These are phyloP conservation scores for Abrostola triplasia DNA, from an alignment of 2,888 invertebrate genomes.

Conservation along the genomic window DNA sequence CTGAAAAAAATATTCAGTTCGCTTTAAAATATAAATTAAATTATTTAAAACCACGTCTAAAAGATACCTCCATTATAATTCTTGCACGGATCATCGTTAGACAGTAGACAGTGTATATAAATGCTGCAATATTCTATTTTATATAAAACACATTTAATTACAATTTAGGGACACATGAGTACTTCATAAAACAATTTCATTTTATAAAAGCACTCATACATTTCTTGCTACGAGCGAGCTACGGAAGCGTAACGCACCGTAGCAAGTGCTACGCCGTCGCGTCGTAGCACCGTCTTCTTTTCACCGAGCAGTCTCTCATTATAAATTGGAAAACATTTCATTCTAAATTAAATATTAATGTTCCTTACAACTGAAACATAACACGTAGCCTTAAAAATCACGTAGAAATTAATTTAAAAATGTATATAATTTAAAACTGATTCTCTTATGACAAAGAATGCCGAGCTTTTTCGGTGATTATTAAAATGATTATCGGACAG, in stretches of 20 bases:
- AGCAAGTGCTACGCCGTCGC: conserved; percentile 40
- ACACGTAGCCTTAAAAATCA: not conserved
- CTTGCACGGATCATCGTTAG: too few species aligned
- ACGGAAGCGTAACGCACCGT: conserved; percentile 48
- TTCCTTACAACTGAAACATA: not conserved
- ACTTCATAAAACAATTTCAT: conserved; percentile 10
- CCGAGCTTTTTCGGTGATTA: conserved; percentile 9
- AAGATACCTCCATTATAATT: too few species aligned
- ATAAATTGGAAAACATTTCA: conserved; percentile 11
- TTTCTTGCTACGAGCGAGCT: conserved; percentile 36
- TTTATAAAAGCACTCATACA: conserved; percentile 12
- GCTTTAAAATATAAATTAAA: too few species aligned
- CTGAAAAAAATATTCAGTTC: too few species aligned
- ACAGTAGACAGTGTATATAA: too few species aligned
- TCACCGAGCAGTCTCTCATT: conserved; percentile 14
- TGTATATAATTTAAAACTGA: not conserved
- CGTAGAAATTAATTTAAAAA: not conserved
- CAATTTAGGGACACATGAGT: not conserved
- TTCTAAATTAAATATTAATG: not conserved
- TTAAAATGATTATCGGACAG: conserved; percentile 16
- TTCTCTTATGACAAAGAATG: not conserved
- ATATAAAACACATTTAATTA: too few species aligned
- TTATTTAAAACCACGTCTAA: too few species aligned
- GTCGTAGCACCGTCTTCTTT: conserved; percentile 39
- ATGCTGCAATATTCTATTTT: too few species aligned